Base-by-base conservation (phyloP, 2,113 vertebrate species). In the Brachionichthys hirsutus region DNA sequence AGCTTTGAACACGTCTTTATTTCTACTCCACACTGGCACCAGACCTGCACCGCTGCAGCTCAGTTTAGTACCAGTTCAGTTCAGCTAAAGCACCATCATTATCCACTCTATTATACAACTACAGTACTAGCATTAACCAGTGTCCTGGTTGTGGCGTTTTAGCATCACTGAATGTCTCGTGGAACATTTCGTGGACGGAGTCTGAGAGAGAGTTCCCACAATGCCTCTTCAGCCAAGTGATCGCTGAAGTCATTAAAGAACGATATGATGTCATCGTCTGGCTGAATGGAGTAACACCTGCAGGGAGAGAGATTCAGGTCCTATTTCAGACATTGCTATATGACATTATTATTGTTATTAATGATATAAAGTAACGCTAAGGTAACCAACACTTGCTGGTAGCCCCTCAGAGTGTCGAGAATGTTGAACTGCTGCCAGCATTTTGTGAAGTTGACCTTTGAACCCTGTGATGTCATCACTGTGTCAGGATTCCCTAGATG, bases 361-460 rank as follows among this genome's bases (percentile, higher is more conserved):
- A 4, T 30, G 3, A 4, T 30, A 30, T 30, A 4, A 0, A 7
- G 9, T 17, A 60, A 2, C 9, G 41, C 0, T 50, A 17, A n/a
- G 22, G 3, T 16, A 93, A 30, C 96, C 93, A 66, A 98, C 96
- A 87, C 89, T 87, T 96, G 94, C 73, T 98, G 96, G 89, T 96
- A 98, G 70, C 93, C 90, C 52, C 93, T 92, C 93, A 98, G 94
- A 54, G 93, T 94, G 84, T 95, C 94, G 74, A 98, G 87, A 85
- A 98, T 98, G 90, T 98, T 96, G 73, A 98, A 98, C 86, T 98
- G 96, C 80, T 98, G 96, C 95, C 96, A 98, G 19, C 93, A 92
- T 51, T 98, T 98, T 68, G 95, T 97, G 36, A 98, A 98, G 85
- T 98, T 98, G 54, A 98, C 94, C 74, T 95, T 95, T 73, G 92